Base-by-base conservation (phyloP, 2,888 invertebrate genomes). In the Apotomis capreana region DNA sequence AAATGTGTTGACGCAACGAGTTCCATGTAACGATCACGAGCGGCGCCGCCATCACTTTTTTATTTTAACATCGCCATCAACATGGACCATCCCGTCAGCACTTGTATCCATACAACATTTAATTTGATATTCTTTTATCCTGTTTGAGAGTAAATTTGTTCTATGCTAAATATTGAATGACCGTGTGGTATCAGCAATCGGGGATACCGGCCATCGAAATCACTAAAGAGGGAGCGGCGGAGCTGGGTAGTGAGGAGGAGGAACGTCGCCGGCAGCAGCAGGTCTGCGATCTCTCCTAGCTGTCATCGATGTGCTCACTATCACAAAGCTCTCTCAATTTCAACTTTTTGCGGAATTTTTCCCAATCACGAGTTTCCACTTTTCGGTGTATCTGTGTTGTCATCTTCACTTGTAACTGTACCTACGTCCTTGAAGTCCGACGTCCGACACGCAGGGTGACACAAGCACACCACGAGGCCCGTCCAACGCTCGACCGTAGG, bases 221-320 rank as follows among this genome's bases (percentile, higher is more conserved):
- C 89, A 96, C 96, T 87, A 97, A 97, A 95, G 97, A 97, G 87
- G 88, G 89, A 79, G 89, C 87, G 77, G 94, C 95, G 87, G 95
- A 96, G 89, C 94, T 95, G 92, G 94, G 95, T 90, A 95, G 95
- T 87, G 96, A 96, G 87, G 96, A 96, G 81, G 93, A 94, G 86
- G 90, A 92, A 79, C 89, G 87, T 77, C 91, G 89, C 83, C 90
- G 90, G 81, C 87, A 88, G 85, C 93, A 49, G 49, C 49, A 94
- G 92, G 93, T 93, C 92, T 92, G 93, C 88, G 92, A 87, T 89
- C 89, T 88, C 89, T 91, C 87, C 89, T 88, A 87, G 84, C 88
- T 91, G 90, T 87, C 91, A 89, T 91, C 92, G 90, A 89, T 93
- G 92, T 91, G 89, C 88, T 90, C 88, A 92, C 92, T 81, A 79